phyloP scores from a whole-genome alignment of 2,113 vertebrate genomes.

The Chlorodrepanis virens region DNA sequence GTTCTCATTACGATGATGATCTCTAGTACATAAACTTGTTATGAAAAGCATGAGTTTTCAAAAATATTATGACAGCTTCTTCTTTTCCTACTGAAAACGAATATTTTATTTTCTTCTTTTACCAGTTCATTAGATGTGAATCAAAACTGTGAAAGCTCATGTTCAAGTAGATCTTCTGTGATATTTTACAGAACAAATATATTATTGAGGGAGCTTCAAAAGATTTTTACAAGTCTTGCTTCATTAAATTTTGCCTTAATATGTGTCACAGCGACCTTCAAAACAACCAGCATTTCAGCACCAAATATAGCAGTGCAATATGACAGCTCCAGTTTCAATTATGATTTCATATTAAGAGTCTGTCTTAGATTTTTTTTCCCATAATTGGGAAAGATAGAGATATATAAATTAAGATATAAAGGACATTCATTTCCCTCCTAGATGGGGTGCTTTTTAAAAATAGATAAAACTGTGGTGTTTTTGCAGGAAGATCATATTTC shows the following conservation, averaged over 20 bases:
- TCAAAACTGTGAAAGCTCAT: background rate
- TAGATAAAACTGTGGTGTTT: background rate
- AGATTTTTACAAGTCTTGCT: conserved; percentile 6
- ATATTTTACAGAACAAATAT: conserved; percentile 18
- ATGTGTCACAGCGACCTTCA: background rate
- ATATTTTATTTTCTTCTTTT: background rate
- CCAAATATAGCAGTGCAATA: background rate
- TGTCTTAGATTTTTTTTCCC: background rate
- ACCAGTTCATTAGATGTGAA: background rate
- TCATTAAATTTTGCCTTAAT: conserved; percentile 32
- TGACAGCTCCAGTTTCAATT: background rate
- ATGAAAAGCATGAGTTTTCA: background rate
- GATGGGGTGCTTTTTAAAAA: background rate
- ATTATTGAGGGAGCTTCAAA: conserved; percentile 23
- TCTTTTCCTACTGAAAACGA: background rate
- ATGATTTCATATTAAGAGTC: background rate
- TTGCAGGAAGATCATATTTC: conserved; percentile 13
- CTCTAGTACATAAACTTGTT: background rate
- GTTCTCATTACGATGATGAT: background rate
- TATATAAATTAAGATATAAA: background rate
- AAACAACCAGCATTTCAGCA: background rate
- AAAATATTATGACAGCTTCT: background rate
- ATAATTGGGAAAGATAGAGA: background rate
- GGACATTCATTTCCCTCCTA: background rate
- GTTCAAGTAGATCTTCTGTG: background rate